phyloP scores from a whole-genome alignment of 2,888 invertebrate genomes.

The Ellobium chinense region DNA sequence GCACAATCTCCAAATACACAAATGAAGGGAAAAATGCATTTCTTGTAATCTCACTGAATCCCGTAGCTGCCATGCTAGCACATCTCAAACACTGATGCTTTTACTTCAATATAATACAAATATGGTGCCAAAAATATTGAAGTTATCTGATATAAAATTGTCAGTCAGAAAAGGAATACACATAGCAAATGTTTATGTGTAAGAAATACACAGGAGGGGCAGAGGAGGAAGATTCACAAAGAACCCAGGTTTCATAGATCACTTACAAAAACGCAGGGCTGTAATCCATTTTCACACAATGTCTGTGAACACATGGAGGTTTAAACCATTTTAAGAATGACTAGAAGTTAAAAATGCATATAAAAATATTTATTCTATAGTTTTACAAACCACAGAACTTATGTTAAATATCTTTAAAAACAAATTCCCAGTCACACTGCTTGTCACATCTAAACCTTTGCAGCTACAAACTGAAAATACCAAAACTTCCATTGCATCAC shows the following conservation, averaged over 20 bases:
- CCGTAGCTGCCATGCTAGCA: slow-evolving; percentile 13
- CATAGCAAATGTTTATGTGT: no score
- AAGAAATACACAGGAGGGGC: no score
- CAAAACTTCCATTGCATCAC: slow-evolving; percentile 20
- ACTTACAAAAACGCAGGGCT: neutral
- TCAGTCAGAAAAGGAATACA: no score
- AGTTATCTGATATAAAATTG: no score
- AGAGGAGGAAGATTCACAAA: no score
- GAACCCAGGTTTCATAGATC: neutral
- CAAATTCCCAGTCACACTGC: neutral
- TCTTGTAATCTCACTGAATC: neutral
- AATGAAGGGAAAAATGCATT: no score
- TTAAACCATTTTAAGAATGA: slow-evolving; percentile 28
- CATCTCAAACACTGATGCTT: neutral
- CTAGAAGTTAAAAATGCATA: slow-evolving; percentile 32
- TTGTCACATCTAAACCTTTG: slow-evolving; percentile 13
- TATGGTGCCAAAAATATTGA: no score
- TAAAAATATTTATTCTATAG: slow-evolving; percentile 28
- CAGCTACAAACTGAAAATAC: neutral
- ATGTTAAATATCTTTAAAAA: neutral
- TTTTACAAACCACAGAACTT: slow-evolving; percentile 8
- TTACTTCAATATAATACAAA: no score
- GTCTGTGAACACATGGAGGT: slow-evolving; percentile 23
- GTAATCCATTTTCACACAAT: neutral
- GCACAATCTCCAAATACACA: no score